Evolutionary conservation across 2,797 vertebrate genomes (phyloP).

Genomic region (Hafferia zeledoni): DNA sequence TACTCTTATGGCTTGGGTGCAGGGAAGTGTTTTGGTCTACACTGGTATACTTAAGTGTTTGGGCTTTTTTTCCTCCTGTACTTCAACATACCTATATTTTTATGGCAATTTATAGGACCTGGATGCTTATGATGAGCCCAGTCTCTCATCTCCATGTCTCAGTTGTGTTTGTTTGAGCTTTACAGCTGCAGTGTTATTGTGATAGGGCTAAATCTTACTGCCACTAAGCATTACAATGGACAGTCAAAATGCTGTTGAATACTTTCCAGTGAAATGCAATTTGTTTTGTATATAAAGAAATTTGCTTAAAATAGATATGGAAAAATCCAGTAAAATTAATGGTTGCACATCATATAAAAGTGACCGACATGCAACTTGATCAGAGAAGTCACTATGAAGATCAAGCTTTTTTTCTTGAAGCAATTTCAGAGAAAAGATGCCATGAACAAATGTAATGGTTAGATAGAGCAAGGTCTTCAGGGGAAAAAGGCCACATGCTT

Average conservation of each 20-base stretch:
- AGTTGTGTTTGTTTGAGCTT: not conserved
- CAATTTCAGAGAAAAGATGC: not conserved
- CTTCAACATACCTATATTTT: not conserved
- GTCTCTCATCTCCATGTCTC: not conserved
- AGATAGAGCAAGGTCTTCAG: not conserved
- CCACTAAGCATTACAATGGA: not conserved
- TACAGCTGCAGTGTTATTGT: not conserved
- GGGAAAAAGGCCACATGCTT: constrained; percentile 16
- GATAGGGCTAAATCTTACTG: not conserved
- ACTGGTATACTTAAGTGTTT: not conserved
- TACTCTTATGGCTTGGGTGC: not conserved
- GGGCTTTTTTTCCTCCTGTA: not conserved
- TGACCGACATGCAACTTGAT: constrained; percentile 6
- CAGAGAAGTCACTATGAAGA: not conserved
- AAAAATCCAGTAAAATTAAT: not conserved
- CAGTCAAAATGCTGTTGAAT: not conserved
- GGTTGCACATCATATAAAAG: not conserved
- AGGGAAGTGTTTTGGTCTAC: not conserved
- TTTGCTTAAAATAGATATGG: not conserved
- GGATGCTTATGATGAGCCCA: not conserved
- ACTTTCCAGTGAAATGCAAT: not conserved
- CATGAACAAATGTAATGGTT: not conserved
- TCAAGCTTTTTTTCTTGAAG: not conserved
- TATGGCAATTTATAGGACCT: not conserved
- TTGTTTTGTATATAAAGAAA: not conserved